Conservation (phyloP, 2,113 vertebrate species). For the Columbina picui region DNA sequence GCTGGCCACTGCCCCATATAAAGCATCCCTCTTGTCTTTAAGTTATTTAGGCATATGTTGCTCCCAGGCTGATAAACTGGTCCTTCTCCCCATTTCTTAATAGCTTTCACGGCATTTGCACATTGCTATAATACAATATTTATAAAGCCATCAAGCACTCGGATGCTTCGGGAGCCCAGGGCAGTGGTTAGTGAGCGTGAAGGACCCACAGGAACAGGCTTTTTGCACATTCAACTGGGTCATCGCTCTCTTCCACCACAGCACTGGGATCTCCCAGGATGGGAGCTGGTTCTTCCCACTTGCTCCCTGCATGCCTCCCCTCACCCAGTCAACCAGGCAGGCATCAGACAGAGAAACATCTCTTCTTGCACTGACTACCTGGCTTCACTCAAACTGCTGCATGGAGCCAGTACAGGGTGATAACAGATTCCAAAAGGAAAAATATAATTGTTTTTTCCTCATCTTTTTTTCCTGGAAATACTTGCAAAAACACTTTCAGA, state of each 20-base stretch:
- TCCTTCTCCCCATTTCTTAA: not conserved
- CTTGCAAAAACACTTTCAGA: not conserved
- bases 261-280: not conserved
- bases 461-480: not conserved
- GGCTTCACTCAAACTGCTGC: not conserved
- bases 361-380: not conserved
- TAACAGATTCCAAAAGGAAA: not conserved
- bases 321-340: fast-evolving
- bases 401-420: not conserved
- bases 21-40: not conserved
- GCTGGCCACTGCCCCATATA: fast-evolving
- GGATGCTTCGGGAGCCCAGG: not conserved
- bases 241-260: fast-evolving
- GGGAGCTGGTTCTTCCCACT: not conserved
- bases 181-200: fast-evolving
- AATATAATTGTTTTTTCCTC: fast-evolving
- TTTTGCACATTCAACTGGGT: not conserved
- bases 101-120: not conserved
- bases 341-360: not conserved
- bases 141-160: not conserved
- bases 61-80: not conserved
- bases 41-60: not conserved
- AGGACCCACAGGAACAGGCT: fast-evolving
- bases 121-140: fast-evolving
- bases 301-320: not conserved